phyloP scores from a whole-genome alignment of 1,140 invertebrate genomes.

The Leptinotarsa defecta region DNA sequence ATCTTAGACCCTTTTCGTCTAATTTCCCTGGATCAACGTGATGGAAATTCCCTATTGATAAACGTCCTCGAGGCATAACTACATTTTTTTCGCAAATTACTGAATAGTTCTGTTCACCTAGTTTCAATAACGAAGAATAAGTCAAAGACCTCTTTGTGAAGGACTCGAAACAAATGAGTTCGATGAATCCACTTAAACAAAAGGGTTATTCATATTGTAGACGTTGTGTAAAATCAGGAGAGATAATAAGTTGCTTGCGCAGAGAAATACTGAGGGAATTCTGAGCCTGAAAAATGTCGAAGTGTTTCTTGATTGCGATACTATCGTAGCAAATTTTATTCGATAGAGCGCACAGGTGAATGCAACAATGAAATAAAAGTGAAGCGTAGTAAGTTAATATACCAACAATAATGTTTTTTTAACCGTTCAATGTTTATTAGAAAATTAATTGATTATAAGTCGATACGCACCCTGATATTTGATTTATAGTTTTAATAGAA shows the following conservation, averaged over 20 bases:
- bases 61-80: not conserved
- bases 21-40: not conserved
- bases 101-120: conserved; percentile 7
- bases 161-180: not conserved
- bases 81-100: conserved; percentile 10
- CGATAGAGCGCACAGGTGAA: too few species aligned
- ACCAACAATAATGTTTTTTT: too few species aligned
- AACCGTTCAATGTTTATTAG: too few species aligned
- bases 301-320: not conserved
- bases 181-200: not conserved
- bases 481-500: too few species aligned
- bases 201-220: not conserved
- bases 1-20: too few species aligned
- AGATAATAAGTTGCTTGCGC: not conserved
- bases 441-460: too few species aligned
- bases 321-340: too few species aligned
- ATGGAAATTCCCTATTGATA: conserved; percentile 12
- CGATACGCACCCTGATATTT: too few species aligned
- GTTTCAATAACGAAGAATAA: not conserved
- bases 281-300: not conserved
- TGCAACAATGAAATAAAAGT: too few species aligned
- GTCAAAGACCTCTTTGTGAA: not conserved
- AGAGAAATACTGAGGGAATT: not conserved
- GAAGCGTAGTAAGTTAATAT: too few species aligned
- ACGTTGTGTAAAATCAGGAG: not conserved